A percentile compares a stretch with the other conserved stretches of the same genome.
These are phyloP conservation scores for Drosophila suzukii DNA, from an alignment of 1,140 invertebrate species.

Conservation along the genomic window DNA sequence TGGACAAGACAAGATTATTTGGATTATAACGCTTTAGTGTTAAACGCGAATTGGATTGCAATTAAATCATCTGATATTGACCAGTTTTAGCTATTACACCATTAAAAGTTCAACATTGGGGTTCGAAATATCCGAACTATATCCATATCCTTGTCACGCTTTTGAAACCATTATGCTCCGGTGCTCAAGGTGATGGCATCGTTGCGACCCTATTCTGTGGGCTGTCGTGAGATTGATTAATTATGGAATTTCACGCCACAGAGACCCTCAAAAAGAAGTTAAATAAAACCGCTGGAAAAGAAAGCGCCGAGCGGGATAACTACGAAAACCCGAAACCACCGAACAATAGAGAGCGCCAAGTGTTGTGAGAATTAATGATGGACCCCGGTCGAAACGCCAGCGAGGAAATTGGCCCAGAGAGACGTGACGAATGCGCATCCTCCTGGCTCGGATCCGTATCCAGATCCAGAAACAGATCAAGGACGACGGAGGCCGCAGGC, in stretches of 20 bases:
- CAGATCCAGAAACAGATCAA: slow-evolving; percentile 28
- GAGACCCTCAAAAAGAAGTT: slow-evolving; percentile 46
- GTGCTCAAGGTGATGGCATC: slow-evolving; percentile 23
- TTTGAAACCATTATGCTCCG: slow-evolving; percentile 20
- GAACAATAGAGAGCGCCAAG: slow-evolving; percentile 60
- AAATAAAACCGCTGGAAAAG: slow-evolving; percentile 43
- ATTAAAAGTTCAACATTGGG: neutral
- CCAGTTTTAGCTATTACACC: neutral
- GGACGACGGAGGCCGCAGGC: slow-evolving; percentile 76
- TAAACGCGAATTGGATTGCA: too few species aligned
- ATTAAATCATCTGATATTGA: neutral
- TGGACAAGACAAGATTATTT: neutral
- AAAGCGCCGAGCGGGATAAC: slow-evolving; percentile 41
- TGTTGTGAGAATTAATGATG: slow-evolving; percentile 69
- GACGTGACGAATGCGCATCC: slow-evolving; percentile 57
- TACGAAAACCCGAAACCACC: slow-evolving; percentile 23
- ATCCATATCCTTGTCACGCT: slow-evolving; percentile 76
- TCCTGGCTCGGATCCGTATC: slow-evolving; percentile 16
- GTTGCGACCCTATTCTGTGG: slow-evolving; percentile 17
- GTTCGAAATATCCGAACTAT: slow-evolving; percentile 4
- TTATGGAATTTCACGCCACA: slow-evolving; percentile 81
- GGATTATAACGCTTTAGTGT: neutral
- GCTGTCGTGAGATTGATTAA: slow-evolving; percentile 74
- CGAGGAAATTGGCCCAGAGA: slow-evolving; percentile 58
- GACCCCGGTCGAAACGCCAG: slow-evolving; percentile 63